Conservation (phyloP, 2,888 invertebrate species). For the Cheilosia urbana region DNA sequence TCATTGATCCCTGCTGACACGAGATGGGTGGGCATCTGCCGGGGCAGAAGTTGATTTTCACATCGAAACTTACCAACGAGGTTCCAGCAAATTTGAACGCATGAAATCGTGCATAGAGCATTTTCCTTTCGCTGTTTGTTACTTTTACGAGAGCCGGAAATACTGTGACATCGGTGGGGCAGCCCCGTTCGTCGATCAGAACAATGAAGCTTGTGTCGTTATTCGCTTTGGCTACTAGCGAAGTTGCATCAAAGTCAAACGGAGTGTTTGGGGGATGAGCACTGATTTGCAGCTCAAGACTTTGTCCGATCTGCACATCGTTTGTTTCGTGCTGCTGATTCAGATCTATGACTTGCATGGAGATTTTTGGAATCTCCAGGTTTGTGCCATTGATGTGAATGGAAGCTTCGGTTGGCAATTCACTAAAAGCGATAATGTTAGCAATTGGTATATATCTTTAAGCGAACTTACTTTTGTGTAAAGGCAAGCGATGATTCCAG, state of each 20-base stretch:
- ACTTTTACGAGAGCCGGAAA: constrained; percentile 84
- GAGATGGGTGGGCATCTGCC: constrained; percentile 87
- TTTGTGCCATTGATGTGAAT: constrained; percentile 79
- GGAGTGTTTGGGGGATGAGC: constrained; percentile 85
- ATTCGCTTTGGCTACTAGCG: constrained; percentile 91
- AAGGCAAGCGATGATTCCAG: constrained; percentile 86
- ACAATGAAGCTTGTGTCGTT: constrained; percentile 89
- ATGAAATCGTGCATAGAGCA: constrained; percentile 88
- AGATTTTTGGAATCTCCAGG: constrained; percentile 79
- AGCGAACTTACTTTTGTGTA: constrained; percentile 84
- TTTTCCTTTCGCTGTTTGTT: constrained; percentile 79
- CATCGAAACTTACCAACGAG: constrained; percentile 91
- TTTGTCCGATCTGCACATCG: constrained; percentile 89
- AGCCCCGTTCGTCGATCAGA: constrained; percentile 90
- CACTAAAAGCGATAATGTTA: constrained; percentile 78
- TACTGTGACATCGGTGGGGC: constrained; percentile 89
- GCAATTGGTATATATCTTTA: constrained; percentile 3
- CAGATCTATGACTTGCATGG: constrained; percentile 86
- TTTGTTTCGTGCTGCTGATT: constrained; percentile 85
- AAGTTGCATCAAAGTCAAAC: constrained; percentile 89
- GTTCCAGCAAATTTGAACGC: constrained; percentile 95
- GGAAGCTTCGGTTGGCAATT: constrained; percentile 84
- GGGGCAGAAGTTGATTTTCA: constrained; percentile 92
- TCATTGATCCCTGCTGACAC: constrained; percentile 81
- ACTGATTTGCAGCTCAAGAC: constrained; percentile 87